Evolutionary conservation across 2,797 vertebrate species (phyloP).

Genomic region (Odontamblyopus lacepedii): DNA sequence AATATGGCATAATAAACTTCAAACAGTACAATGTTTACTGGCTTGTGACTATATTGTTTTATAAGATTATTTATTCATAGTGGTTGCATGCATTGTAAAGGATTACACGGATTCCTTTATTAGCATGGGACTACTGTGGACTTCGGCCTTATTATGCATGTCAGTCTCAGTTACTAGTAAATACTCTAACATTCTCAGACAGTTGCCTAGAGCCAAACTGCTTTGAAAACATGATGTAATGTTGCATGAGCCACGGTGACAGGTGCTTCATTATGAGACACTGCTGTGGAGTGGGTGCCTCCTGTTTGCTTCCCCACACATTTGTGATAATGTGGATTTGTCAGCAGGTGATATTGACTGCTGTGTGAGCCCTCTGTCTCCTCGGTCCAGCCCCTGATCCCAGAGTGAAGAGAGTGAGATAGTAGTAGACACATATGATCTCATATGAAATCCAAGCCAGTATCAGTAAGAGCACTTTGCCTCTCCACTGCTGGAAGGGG

Average conservation of each 20-base stretch:
- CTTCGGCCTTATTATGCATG: background rate
- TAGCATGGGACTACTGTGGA: background rate
- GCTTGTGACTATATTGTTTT: background rate
- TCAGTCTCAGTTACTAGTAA: slow-evolving; percentile 22
- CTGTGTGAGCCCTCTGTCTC: background rate
- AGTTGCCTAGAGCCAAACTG: slow-evolving; percentile 28
- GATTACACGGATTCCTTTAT: background rate
- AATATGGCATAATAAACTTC: too few species aligned
- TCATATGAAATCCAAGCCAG: slow-evolving; percentile 36
- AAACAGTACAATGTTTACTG: background rate
- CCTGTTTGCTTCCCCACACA: slow-evolving; percentile 27
- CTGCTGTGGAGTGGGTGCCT: slow-evolving; percentile 35
- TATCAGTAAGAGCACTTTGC: slow-evolving; percentile 23
- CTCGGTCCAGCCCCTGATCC: background rate
- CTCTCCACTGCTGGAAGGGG: slow-evolving; percentile 30
- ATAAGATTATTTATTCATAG: background rate
- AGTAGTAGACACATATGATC: slow-evolving; percentile 27
- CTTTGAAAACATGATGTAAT: slow-evolving; percentile 35
- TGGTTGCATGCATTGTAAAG: background rate
- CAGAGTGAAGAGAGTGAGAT: slow-evolving; percentile 27
- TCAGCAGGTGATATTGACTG: slow-evolving; percentile 38
- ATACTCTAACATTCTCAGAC: slow-evolving; percentile 38
- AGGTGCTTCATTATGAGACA: slow-evolving; percentile 46
- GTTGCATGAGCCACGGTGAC: slow-evolving; percentile 36
- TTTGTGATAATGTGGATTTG: slow-evolving; percentile 34